These are phyloP conservation scores for Heliconius himera DNA, from an alignment of 1,140 invertebrate genomes.

Conservation along the genomic window DNA sequence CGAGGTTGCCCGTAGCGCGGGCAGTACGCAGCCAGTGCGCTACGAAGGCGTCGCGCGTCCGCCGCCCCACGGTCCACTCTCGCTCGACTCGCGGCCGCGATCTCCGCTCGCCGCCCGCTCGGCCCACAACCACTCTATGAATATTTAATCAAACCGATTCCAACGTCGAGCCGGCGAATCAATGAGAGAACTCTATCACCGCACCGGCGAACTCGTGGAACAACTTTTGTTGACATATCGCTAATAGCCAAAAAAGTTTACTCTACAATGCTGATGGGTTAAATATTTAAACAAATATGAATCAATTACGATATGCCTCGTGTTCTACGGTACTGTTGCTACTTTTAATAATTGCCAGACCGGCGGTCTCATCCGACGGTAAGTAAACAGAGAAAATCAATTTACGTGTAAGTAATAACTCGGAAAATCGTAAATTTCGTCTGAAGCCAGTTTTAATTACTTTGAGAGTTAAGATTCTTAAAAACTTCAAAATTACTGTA, in stretches of 20 bases:
- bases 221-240: conserved; percentile 56
- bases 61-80: conserved; percentile 18
- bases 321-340: conserved; percentile 52
- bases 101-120: conserved; percentile 51
- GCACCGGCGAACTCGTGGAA: conserved; percentile 58
- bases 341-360: conserved; percentile 52
- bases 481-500: conserved; percentile 11
- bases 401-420: not conserved
- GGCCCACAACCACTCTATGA: conserved; percentile 65
- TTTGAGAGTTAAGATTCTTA: not conserved
- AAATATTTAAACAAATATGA: conserved; percentile 56
- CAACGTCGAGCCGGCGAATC: conserved; percentile 57
- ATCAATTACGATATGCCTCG: conserved; percentile 45
- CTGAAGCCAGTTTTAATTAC: not conserved
- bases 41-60: conserved; percentile 51
- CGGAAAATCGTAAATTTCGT: not conserved
- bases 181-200: conserved; percentile 63
- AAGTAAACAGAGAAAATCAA: conserved; percentile 45
- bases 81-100: conserved; percentile 42
- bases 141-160: conserved; percentile 74
- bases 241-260: conserved; percentile 55
- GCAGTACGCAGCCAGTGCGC: conserved; percentile 71
- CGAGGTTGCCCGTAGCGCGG: conserved; percentile 54
- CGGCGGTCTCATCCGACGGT: conserved; percentile 64
- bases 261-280: conserved; percentile 64